Base-by-base conservation (phyloP, 2,113 vertebrate species). In the Syrmaticus mikado region DNA sequence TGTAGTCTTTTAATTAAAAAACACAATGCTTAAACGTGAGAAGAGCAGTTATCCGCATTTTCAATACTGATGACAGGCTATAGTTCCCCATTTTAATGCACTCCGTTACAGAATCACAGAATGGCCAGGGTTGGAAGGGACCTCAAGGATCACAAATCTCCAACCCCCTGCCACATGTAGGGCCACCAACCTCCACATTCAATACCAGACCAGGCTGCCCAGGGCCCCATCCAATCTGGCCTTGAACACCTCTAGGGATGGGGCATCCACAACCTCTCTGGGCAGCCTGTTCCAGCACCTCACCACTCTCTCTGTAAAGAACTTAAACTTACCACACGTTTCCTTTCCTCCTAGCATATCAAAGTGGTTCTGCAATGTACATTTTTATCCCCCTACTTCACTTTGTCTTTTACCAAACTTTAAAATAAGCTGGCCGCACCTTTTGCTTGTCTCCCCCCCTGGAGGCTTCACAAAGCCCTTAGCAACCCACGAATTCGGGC, bases 281-380 rank as follows among this genome's bases (percentile, higher is more conserved):
- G 41, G 41, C 41, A 43, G 41, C 41, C 41, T 43, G 15, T 43
- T 16, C 41, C 41, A 43, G 41, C 41, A 43, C 15, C 41, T 43
- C 41, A 16, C 41, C 41, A 16, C 41, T 43, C 41, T 43, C 41
- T 43, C 41, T 43, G 16, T 43, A 43, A 41, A 41, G 41, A 41
- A 43, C 41, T 43, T 43, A 43, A 15, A 43, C 41, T 43, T 22
- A 28, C 7, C 40, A 21, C 7, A 8, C 8, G 17, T 32, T 28
- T 41, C 52, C 2, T 32, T 27, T 30, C 7, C 20, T 70, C n/a
- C 17, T 32, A 6, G 5, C 41, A 19, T 15, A 65, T 17, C 27
- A 53, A 14, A 6, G 15, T 2, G 2, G 4, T 60, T 27, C 1
- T 18, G 55, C 1, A 36, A 1, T 10, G 8, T 13, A 24, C 12